Conservation (phyloP, 2,113 vertebrate genomes). For the Sisor rabdophorus region DNA sequence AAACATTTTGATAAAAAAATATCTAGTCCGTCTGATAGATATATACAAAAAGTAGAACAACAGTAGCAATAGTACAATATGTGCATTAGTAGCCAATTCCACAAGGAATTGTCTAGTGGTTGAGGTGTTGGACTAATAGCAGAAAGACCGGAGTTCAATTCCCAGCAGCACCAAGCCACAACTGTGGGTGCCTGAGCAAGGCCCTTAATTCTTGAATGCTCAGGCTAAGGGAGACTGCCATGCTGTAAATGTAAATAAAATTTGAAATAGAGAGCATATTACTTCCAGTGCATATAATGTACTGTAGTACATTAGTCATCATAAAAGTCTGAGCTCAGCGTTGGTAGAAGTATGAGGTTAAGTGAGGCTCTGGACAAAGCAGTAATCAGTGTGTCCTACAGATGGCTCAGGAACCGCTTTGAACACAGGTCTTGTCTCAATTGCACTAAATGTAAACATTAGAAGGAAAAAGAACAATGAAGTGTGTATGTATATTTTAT, state of each 20-base stretch:
- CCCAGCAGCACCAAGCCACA: no score
- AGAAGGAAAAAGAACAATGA: background rate
- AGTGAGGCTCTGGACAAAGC: background rate
- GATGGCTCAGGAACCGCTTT: conserved; percentile 5
- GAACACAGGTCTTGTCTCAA: background rate
- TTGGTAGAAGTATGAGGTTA: background rate
- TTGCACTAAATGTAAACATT: background rate
- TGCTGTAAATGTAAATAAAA: no score
- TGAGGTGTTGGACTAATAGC: no score
- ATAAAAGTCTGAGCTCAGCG: background rate
- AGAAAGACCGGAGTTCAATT: no score
- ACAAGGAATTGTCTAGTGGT: conserved; percentile 43
- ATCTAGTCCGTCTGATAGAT: no score
- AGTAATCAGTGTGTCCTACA: background rate
- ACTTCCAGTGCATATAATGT: conserved; percentile 42
- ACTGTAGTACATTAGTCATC: conserved; percentile 6
- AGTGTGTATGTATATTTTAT: background rate
- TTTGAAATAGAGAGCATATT: conserved; percentile 21
- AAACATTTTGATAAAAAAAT: background rate
- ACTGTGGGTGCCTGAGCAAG: no score
- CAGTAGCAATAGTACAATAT: conserved; percentile 27
- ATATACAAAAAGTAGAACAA: no score
- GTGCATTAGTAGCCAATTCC: conserved; percentile 48
- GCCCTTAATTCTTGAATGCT: no score
- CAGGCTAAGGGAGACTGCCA: no score